phyloP scores from a whole-genome alignment of 2,888 invertebrate genomes.

The Caenorhabditis sp. region DNA sequence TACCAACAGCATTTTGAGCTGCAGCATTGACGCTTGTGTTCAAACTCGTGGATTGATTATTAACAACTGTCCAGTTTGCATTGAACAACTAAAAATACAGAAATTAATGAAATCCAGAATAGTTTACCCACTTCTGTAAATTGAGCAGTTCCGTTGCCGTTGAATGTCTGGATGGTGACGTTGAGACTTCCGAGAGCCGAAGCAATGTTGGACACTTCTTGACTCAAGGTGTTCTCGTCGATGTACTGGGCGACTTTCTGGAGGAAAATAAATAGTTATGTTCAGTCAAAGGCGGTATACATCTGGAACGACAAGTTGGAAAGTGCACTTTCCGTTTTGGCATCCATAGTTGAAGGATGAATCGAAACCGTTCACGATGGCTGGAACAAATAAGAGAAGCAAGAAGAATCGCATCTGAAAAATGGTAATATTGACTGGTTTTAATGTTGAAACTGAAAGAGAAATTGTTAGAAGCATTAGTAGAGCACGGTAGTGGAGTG shows the following conservation, averaged over 20 bases:
- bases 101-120: not conserved
- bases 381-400: slow-evolving; percentile 42
- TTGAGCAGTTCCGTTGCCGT: not conserved
- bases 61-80: slow-evolving; percentile 12
- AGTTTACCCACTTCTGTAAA: slow-evolving; percentile 33
- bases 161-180: slow-evolving; percentile 16
- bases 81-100: slow-evolving; percentile 28
- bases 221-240: slow-evolving; percentile 2
- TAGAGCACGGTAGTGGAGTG: slow-evolving; percentile 11
- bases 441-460: not conserved
- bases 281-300: slow-evolving; percentile 2
- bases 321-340: slow-evolving; percentile 40
- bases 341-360: slow-evolving; percentile 59
- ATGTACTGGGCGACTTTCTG: slow-evolving; percentile 51
- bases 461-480: slow-evolving; percentile 13
- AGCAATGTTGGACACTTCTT: slow-evolving; percentile 14
- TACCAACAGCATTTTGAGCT: slow-evolving; percentile 13
- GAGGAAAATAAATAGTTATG: not conserved
- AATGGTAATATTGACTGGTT: no score
- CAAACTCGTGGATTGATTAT: slow-evolving; percentile 5
- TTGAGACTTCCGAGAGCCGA: not conserved
- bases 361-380: slow-evolving; percentile 36
- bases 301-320: slow-evolving; percentile 49
- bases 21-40: slow-evolving; percentile 12
- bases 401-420: slow-evolving; percentile 43